Conservation (phyloP, 2,797 vertebrate genomes). For the Tragopan temminckii region DNA sequence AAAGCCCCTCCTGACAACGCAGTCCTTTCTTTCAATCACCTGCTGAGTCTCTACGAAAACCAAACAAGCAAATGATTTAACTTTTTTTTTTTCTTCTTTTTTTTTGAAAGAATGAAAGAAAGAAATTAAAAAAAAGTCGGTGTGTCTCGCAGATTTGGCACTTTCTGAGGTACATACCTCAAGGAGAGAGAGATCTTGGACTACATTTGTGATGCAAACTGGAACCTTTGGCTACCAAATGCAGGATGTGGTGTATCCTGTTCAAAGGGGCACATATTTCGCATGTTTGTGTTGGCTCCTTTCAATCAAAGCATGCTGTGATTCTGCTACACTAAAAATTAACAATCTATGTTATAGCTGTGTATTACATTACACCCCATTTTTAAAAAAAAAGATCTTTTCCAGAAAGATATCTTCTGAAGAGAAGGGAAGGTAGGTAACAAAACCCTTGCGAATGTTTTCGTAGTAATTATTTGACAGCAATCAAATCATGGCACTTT, state of each 20-base stretch:
- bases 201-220: conserved; percentile 77
- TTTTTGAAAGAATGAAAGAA: conserved; percentile 33
- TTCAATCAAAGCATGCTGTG: conserved; percentile 78
- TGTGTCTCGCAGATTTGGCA: conserved; percentile 55
- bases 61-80: conserved; percentile 66
- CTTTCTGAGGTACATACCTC: conserved; percentile 59
- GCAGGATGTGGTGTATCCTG: conserved; percentile 85
- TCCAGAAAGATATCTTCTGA: conserved; percentile 55
- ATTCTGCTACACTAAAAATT: conserved; percentile 79
- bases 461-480: conserved; percentile 6
- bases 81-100: background rate
- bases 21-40: conserved; percentile 64
- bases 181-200: conserved; percentile 67
- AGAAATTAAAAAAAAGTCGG: background rate
- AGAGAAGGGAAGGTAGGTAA: conserved; percentile 46
- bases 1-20: conserved; percentile 43
- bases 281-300: conserved; percentile 84
- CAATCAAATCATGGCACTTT: conserved; percentile 50
- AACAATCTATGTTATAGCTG: conserved; percentile 74
- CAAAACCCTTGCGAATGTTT: conserved; percentile 44
- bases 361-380: conserved; percentile 65
- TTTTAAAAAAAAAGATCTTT: background rate
- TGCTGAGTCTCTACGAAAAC: conserved; percentile 60
- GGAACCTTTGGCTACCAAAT: conserved; percentile 77
- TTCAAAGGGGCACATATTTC: conserved; percentile 80